Evolutionary conservation across 1,140 invertebrate species (phyloP).

Genomic region (Antheraea pernyi): DNA sequence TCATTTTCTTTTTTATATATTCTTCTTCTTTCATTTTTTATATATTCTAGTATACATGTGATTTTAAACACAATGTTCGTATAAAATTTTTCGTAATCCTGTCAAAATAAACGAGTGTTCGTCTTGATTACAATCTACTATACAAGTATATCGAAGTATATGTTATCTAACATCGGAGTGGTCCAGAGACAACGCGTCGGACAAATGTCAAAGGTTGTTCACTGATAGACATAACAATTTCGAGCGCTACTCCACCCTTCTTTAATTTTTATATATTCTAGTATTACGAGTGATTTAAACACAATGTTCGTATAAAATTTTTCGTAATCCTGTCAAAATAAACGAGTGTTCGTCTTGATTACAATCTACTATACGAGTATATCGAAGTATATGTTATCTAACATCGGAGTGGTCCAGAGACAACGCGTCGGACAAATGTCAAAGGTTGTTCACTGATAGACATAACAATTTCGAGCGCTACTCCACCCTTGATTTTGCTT

Average conservation of each 20-base stretch:
- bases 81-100: too few species aligned
- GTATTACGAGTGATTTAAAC: too few species aligned
- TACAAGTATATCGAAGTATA: slow-evolving; percentile 1
- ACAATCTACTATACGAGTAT: background rate
- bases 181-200: background rate
- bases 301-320: too few species aligned
- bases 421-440: slow-evolving; percentile 15
- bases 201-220: slow-evolving; percentile 22
- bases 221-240: slow-evolving; percentile 23
- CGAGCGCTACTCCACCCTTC: background rate
- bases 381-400: slow-evolving; percentile 14
- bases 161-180: slow-evolving; percentile 12
- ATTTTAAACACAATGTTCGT: too few species aligned
- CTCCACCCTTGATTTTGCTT: background rate
- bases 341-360: slow-evolving; percentile 5
- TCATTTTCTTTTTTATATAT: too few species aligned
- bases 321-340: too few species aligned
- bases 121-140: background rate
- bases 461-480: slow-evolving; percentile 19
- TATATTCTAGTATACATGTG: too few species aligned
- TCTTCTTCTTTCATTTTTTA: too few species aligned
- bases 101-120: background rate
- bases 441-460: slow-evolving; percentile 19
- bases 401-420: background rate
- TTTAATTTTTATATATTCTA: too few species aligned